Evolutionary conservation across 30 jellyfish, hydroid and myxozoan species (phyloP), one percentile per base, ranked within the genome.

Genomic region (Mastigias papua): DNA sequence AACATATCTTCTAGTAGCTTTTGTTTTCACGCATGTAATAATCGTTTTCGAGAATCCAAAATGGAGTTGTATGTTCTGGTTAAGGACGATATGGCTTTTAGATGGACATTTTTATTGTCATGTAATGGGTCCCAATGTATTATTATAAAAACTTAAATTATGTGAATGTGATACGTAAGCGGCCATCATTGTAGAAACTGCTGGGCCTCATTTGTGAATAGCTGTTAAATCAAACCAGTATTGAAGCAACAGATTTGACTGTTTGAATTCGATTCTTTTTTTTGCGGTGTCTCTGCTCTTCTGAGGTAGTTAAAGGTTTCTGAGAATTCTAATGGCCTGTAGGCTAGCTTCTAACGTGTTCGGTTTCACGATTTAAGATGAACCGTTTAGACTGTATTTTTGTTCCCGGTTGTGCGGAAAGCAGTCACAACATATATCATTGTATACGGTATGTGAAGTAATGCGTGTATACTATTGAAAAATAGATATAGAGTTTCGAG

Each of bases 41-140:
- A 25, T 63, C 74, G 46, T 22, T 65, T 69, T 37, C 83, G 68
- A 34, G 28, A 9, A 72, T 82, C 91, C 91, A 51, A 49, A 82
- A 82, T 82, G 91, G 91, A 82, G 91, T 29, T 82, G 49, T 31
- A 49, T 82, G 91, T 82, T 82, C 91, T 82, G 91, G 21, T 34
- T 1, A 66, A 82, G 91, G 68, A 82, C 91, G 91, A 34, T 71
- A 69, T 65, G 49, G 80, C 84, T 67, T 67, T 78, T 68, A 80
- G 82, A 82, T 48, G 91, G 83, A 69, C 82, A 66, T 65, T 82
- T 80, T 82, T 66, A 49, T 66, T 82, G 91, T 82, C 91, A 82
- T 50, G 51, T 76, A 42, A 76, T 22, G 88, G 88, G 78, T 77
- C 68, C 74, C 74, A 22, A 57, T 77, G 88, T 77, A 77, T 77